Percentiles rank a stretch among this genome's conserved stretches.
Evolutionary conservation across 2,113 vertebrate species (phyloP).

Genomic region (Rattus rattus): DNA sequence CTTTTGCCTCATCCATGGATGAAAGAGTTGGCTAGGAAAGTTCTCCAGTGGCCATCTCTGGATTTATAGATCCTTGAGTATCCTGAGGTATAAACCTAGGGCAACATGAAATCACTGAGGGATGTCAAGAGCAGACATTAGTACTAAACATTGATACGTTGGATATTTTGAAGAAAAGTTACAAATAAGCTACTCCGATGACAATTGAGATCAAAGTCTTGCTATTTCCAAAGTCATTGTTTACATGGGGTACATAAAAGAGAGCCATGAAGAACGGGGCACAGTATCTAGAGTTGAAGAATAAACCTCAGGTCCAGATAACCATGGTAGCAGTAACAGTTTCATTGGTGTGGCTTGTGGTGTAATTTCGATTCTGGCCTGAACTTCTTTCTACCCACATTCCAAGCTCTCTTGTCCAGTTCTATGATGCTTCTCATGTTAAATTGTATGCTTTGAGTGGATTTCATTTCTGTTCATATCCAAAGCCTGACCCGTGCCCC

Average conservation of each 20-base stretch:
- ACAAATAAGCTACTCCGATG: not conserved
- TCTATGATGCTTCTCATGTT: not conserved
- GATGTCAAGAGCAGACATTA: not conserved
- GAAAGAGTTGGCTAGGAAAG: not conserved
- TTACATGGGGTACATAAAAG: not conserved
- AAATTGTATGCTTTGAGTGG: not conserved
- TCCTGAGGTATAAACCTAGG: not conserved
- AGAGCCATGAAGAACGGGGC: not conserved
- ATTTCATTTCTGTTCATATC: conserved; percentile 12
- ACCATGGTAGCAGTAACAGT: not conserved
- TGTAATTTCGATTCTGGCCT: not conserved
- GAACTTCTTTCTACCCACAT: conserved; percentile 7
- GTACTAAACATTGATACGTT: not conserved
- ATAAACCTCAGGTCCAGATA: not conserved
- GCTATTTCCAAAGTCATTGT: not conserved
- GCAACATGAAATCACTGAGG: not conserved
- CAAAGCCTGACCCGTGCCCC: not conserved
- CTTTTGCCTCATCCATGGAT: not conserved
- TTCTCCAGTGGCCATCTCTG: not conserved
- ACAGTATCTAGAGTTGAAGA: not conserved
- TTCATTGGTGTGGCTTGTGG: not conserved
- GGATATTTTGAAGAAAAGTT: not conserved
- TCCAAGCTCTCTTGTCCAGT: not conserved
- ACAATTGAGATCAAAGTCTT: not conserved
- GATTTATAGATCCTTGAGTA: not conserved